phyloP scores from a whole-genome alignment of 2,888 invertebrate genomes.

The Ellobium chinense region DNA sequence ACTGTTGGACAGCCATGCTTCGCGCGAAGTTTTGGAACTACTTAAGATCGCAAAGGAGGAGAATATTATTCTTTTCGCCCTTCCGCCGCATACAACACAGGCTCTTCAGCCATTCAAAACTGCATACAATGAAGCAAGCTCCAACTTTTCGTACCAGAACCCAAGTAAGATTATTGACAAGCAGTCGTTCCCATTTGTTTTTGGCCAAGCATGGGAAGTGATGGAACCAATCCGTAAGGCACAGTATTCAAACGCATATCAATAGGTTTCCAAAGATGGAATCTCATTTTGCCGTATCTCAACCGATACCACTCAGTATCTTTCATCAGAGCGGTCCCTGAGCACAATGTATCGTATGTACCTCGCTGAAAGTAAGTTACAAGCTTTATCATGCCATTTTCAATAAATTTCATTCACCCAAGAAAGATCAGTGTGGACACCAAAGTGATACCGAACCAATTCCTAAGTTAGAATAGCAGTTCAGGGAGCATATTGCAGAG shows the following conservation, averaged over 20 bases:
- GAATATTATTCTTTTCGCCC: neutral
- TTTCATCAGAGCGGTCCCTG: neutral
- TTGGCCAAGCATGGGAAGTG: too few species aligned
- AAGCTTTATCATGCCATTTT: neutral
- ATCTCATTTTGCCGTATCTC: neutral
- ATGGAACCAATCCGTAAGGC: neutral
- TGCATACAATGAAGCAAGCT: too few species aligned
- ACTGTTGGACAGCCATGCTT: conserved; percentile 55
- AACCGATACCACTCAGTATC: neutral
- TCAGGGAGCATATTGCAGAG: neutral
- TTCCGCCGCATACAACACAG: conserved; percentile 3
- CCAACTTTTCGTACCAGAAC: too few species aligned
- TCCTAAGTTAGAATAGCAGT: neutral
- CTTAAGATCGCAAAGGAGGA: neutral
- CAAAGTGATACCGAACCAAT: neutral
- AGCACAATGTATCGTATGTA: neutral
- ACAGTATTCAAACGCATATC: neutral
- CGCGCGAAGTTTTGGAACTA: conserved; percentile 1
- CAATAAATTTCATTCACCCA: neutral
- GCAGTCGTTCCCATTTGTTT: too few species aligned
- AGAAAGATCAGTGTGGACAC: neutral
- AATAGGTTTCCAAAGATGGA: neutral
- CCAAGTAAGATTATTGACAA: too few species aligned
- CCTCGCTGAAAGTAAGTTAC: neutral
- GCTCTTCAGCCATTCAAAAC: neutral